Evolutionary conservation across 2,797 vertebrate genomes (phyloP).

Genomic region (Ciconia nigra): DNA sequence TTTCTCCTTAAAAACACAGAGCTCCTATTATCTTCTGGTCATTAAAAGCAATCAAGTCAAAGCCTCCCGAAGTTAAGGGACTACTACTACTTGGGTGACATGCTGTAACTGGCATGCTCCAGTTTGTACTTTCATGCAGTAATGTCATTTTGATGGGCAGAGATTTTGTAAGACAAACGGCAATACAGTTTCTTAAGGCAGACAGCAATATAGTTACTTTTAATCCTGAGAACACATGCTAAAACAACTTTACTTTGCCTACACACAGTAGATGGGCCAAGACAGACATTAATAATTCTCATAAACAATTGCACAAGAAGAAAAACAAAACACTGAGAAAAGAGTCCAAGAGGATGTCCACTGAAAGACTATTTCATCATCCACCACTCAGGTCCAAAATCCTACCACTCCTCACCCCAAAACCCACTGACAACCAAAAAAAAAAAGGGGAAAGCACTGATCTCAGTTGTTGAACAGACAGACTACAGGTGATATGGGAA

Average conservation of each 20-base stretch:
- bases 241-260: background rate
- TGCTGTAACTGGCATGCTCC: background rate
- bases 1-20: background rate
- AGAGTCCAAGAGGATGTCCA: background rate
- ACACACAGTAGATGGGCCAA: background rate
- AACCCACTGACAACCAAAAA: background rate
- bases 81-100: background rate
- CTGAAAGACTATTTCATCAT: background rate
- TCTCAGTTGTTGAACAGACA: background rate
- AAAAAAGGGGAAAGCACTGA: background rate
- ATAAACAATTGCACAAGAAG: background rate
- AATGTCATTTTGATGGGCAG: background rate
- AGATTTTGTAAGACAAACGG: background rate
- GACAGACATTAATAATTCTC: background rate
- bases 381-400: background rate
- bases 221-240: background rate
- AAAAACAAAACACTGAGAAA: background rate
- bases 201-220: background rate
- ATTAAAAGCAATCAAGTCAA: background rate
- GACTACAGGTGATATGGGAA: background rate
- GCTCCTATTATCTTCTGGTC: background rate
- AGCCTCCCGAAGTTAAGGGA: background rate
- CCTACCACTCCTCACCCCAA: background rate
- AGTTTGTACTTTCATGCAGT: rapidly evolving
- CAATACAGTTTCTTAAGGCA: background rate